Evolutionary conservation across 2,888 invertebrate genomes (phyloP), one percentile per base, ranked within the genome.

Genomic region (Rhimphoctona megacephalus): DNA sequence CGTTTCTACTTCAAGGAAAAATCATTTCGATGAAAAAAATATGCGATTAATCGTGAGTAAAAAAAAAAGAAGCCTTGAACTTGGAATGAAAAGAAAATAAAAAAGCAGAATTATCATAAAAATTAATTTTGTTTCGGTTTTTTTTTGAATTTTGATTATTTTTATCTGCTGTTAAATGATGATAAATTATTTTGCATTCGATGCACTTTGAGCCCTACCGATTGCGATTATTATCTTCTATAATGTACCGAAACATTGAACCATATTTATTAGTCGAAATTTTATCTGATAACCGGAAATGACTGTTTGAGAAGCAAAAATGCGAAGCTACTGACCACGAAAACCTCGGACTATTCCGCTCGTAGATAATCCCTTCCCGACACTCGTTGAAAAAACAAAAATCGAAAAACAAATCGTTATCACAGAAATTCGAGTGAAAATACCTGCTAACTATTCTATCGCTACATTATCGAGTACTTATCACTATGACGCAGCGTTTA

Each of bases 401-500:
- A 14, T 17, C 3, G 11, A 5, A 6, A 30, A 46, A 22, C 1
- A 46, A 46, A 69, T 43, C 1, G 0, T 69, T 69, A 36, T 73
- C 14, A 54, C 14, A 14, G 22, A 33, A 39, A 43, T 36, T 4
- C 39, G 17, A n/a, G 11, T 6, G 2, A 36, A 52, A 52, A 72
- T 52, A 73, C 22, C 52, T 73, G 36, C 7, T 17, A 39, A 22
- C 39, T 22, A 54, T 30, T 54, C 36, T 22, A n/a, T n/a, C 33
- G 22, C 54, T 14, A n/a, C 8, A 73, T 39, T n/a, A 22, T 39
- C n/a, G 22, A 5, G 22, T 39, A 39, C 73, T 57, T 52, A 52
- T 72, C 72, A 33, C 22, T 39, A 19, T 73, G 39, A 73, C 22
- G 54, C 54, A 57, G 54, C 73, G 14, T 17, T 36, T 36, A 19